Evolutionary conservation across 2,888 invertebrate species (phyloP).

Genomic region (Eretmocerus hayati): DNA sequence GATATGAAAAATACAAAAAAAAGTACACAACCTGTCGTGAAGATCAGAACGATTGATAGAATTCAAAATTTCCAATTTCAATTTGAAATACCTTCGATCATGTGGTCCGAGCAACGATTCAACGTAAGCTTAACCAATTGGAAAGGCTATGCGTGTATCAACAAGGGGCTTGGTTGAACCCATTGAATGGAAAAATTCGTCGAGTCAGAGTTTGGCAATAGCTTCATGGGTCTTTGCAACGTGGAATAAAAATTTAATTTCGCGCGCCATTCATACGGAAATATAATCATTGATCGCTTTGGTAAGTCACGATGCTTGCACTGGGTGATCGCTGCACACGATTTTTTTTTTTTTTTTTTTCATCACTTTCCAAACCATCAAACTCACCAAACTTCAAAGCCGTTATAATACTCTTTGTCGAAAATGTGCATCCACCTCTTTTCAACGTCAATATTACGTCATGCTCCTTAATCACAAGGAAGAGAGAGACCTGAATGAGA

Average conservation of each 20-base stretch:
- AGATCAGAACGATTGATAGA: no score
- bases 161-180: no score
- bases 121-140: no score
- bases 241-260: slow-evolving; percentile 15
- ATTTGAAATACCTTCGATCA: no score
- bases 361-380: no score
- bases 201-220: not conserved
- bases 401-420: no score
- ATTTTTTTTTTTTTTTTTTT: slow-evolving; percentile 15
- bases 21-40: no score
- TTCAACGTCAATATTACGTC: slow-evolving; percentile 15
- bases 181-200: not conserved
- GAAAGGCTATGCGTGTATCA: no score
- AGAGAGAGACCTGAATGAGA: not conserved
- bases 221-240: slow-evolving; percentile 1
- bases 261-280: slow-evolving; percentile 2
- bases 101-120: no score
- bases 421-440: slow-evolving; percentile 12
- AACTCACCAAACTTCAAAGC: no score
- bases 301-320: slow-evolving; percentile 10
- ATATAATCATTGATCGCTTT: slow-evolving; percentile 9
- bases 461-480: slow-evolving; percentile 16
- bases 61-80: no score
- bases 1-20: no score
- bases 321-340: slow-evolving; percentile 9